A percentile compares a stretch with the other conserved stretches of the same genome.
These are phyloP conservation scores for Haliclona indistincta DNA, from an alignment of 37 sponge, comb jelly and placozoan genomes.

Conservation along the genomic window DNA sequence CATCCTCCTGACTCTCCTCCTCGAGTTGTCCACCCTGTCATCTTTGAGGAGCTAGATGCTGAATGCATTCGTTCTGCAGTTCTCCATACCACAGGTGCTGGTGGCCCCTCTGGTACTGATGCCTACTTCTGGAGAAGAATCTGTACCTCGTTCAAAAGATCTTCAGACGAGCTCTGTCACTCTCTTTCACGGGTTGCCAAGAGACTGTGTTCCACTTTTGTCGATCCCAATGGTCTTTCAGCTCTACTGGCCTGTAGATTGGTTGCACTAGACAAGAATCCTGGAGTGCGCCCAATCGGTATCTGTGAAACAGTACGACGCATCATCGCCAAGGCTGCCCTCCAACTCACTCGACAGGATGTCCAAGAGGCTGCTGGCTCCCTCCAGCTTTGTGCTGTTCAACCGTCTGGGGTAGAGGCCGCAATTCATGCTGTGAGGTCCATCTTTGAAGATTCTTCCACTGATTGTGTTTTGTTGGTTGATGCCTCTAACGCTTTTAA, in stretches of 20 bases:
- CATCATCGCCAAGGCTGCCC: slow-evolving; percentile 50
- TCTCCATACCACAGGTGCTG: slow-evolving; percentile 29
- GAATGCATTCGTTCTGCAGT: slow-evolving; percentile 8
- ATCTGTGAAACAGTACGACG: slow-evolving; percentile 30
- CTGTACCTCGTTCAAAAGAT: slow-evolving; percentile 19
- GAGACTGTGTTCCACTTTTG: slow-evolving; percentile 7
- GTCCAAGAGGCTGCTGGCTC: slow-evolving; percentile 40
- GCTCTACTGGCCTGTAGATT: slow-evolving; percentile 42
- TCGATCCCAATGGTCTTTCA: slow-evolving; percentile 27
- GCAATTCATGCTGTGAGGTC: slow-evolving; percentile 11
- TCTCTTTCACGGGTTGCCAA: slow-evolving; percentile 13
- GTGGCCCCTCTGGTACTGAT: slow-evolving; percentile 32
- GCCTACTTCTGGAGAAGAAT: slow-evolving; percentile 32
- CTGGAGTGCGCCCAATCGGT: slow-evolving; percentile 51
- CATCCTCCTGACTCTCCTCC: too few species aligned
- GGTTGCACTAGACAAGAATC: slow-evolving; percentile 32
- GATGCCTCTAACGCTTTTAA: slow-evolving; percentile 35
- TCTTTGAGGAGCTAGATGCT: slow-evolving; percentile 36
- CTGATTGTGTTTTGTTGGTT: slow-evolving; percentile 26
- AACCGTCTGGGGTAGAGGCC: slow-evolving; percentile 30
- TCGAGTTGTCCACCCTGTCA: slow-evolving; percentile 15
- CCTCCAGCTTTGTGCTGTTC: slow-evolving; percentile 31
- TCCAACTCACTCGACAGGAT: slow-evolving; percentile 5
- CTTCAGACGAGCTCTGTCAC: slow-evolving; percentile 14
- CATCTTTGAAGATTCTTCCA: neutral